Evolutionary conservation across 2,797 vertebrate genomes (phyloP).

Genomic region (Poecilia velifera): DNA sequence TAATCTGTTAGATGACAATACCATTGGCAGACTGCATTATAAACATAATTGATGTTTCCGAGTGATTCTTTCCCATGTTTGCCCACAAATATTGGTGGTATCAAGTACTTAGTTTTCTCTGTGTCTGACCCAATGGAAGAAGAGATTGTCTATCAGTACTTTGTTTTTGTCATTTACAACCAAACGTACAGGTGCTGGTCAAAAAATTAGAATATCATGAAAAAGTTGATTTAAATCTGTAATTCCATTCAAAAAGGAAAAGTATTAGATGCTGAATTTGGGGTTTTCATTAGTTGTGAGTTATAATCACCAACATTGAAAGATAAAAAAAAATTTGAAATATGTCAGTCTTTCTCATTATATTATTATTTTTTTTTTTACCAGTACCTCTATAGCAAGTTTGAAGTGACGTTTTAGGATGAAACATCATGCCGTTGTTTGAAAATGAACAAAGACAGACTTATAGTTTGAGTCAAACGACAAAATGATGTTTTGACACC

Average conservation of each 20-base stretch:
- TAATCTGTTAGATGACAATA: neutral
- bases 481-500: neutral
- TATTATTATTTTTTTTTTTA: too few relatives aligned
- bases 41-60: neutral
- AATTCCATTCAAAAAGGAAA: too few relatives aligned
- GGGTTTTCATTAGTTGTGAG: too few relatives aligned
- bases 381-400: neutral
- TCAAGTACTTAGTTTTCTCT: neutral
- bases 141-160: neutral
- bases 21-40: neutral
- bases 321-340: too few relatives aligned
- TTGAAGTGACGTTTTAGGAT: neutral
- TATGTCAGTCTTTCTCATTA: neutral
- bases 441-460: neutral
- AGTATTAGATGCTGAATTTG: too few relatives aligned
- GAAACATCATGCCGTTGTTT: neutral
- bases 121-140: neutral
- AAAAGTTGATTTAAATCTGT: too few relatives aligned
- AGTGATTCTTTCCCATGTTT: neutral
- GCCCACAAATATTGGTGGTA: neutral
- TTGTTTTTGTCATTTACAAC: neutral
- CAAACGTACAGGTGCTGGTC: neutral
- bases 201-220: too few relatives aligned
- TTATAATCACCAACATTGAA: too few relatives aligned
- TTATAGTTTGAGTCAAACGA: neutral